Evolutionary conservation across 2,113 vertebrate genomes (phyloP).

Genomic region (Verasper variegatus): DNA sequence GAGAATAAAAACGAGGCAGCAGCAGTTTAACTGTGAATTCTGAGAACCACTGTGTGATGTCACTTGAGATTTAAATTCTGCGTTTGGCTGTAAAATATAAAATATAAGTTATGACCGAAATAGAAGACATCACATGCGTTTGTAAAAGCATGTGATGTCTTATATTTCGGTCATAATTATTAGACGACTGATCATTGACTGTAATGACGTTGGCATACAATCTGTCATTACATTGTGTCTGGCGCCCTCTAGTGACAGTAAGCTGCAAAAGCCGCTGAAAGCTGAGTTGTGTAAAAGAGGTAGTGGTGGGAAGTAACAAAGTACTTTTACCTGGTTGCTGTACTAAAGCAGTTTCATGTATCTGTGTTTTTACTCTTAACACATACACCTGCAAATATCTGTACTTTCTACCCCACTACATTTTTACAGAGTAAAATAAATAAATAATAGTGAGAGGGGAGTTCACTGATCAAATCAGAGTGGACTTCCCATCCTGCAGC

Average conservation of each 20-base stretch:
- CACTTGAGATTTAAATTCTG: neutral
- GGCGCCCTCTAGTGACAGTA: constrained; percentile 41
- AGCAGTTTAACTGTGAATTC: neutral
- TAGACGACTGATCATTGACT: neutral
- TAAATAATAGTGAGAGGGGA: no score
- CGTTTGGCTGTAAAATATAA: neutral
- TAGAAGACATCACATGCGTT: neutral
- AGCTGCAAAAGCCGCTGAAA: neutral
- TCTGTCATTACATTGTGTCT: constrained; percentile 21
- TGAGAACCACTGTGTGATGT: neutral
- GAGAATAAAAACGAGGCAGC: neutral
- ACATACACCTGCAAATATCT: no score
- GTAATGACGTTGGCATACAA: neutral
- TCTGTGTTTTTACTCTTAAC: no score
- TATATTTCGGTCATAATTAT: no score
- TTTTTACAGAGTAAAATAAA: no score
- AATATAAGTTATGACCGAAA: neutral
- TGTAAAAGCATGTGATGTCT: no score
- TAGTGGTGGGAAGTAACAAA: neutral
- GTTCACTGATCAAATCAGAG: no score
- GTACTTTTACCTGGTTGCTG: neutral
- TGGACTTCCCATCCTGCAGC: no score
- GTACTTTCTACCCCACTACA: no score
- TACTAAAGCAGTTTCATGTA: no score
- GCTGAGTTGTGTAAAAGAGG: neutral